Percentiles rank a stretch among this genome's conserved stretches.
Evolutionary conservation across 2,797 vertebrate species (phyloP).

Genomic region (Cichlasoma orientale): DNA sequence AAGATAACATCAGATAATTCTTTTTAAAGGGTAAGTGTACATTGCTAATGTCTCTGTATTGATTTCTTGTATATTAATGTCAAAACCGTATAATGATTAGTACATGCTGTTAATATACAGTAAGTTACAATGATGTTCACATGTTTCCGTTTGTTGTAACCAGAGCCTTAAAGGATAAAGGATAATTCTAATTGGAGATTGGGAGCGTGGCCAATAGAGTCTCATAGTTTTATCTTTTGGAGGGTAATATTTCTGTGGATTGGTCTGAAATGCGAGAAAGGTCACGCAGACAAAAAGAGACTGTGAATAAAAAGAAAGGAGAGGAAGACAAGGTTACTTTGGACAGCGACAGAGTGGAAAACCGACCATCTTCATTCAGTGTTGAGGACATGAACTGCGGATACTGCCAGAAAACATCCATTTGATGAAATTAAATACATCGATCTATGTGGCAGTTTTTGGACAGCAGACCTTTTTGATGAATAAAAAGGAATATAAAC

Average conservation of each 20-base stretch:
- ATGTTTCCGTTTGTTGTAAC: not conserved
- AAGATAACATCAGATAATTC: too few relatives aligned
- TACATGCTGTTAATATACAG: too few relatives aligned
- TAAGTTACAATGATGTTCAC: too few relatives aligned
- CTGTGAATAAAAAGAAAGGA: slow-evolving; percentile 16
- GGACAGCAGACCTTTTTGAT: slow-evolving; percentile 29
- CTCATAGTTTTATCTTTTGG: slow-evolving; percentile 37
- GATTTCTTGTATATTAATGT: too few relatives aligned
- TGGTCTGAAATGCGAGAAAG: slow-evolving; percentile 45
- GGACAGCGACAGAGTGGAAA: not conserved
- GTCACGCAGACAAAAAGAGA: slow-evolving; percentile 38
- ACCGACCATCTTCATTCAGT: slow-evolving; percentile 9
- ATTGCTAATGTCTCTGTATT: too few relatives aligned
- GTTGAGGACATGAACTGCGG: slow-evolving; percentile 7
- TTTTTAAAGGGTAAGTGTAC: too few relatives aligned
- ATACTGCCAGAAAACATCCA: slow-evolving; percentile 38
- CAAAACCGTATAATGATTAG: too few relatives aligned
- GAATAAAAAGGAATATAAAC: slow-evolving; percentile 47
- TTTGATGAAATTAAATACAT: slow-evolving; percentile 49
- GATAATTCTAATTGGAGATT: slow-evolving; percentile 64
- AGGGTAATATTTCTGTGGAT: slow-evolving; percentile 53
- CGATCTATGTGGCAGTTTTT: slow-evolving; percentile 29
- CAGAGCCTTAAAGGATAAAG: slow-evolving; percentile 32
- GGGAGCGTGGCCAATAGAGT: slow-evolving; percentile 47
- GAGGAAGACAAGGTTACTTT: slow-evolving; percentile 7